Evolutionary conservation across 2,797 vertebrate genomes (phyloP), one percentile per base, ranked within the genome.

Genomic region (Sebastes steindachneri): DNA sequence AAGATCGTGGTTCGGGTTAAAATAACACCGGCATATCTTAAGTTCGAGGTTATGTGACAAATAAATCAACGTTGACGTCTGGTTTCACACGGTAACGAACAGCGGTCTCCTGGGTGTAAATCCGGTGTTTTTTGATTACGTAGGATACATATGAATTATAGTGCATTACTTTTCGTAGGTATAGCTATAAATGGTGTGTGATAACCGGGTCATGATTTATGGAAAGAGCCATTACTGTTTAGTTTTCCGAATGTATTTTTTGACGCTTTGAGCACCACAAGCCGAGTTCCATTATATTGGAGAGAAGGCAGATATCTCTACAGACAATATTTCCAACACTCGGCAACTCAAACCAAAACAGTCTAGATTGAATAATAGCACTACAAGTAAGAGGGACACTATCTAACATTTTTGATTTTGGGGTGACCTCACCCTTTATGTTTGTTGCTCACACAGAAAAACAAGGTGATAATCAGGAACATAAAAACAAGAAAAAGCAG

Each of bases 401-500:
- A 35, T 33, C 9, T 19, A 31, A 54, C 17, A 54, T 23, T 29
- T 7, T 9, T 15, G 4, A 9, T 8, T 26, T 64, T 15, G 21
- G 21, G 21, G 11, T 37, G 12, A 63, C 35, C 21, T 41, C 21
- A 2, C 21, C 21, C 35, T 64, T 62, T 41, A 37, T 57, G 21
- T 71, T 72, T 69, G 17, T 26, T 25, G 14, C 59, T 37, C 58
- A 28, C 7, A 12, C 53, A 64, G 65, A 54, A 75, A 68, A 67
- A 59, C 25, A 23, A 73, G 51, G 73, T 17, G 54, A 82, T 80
- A 74, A 73, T 64, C 25, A 60, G 37, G 17, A 65, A 60, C 5
- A n/a, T 67, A 31, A 77, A 70, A 65, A 73, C 11, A 60, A 73
- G 53, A 73, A 51, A 62, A 71, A 68, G 62, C 70, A 55, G 9